Evolutionary conservation across 2,797 vertebrate species (phyloP).

Genomic region (Coluber constrictor): DNA sequence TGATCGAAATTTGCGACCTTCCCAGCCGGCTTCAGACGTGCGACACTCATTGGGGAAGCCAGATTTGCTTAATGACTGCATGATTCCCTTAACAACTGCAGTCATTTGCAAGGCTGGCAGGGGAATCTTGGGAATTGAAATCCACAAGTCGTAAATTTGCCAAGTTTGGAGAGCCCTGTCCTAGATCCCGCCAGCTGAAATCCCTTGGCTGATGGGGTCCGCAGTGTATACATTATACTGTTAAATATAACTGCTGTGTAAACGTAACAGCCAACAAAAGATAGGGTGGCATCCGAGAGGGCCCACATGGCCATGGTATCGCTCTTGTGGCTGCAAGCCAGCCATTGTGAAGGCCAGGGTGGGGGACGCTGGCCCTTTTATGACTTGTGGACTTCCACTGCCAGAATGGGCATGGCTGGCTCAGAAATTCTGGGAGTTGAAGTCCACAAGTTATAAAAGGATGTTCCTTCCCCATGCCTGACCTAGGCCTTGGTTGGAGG

Average conservation of each 20-base stretch:
- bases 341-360: neutral
- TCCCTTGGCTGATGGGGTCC: neutral
- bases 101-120: neutral
- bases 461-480: neutral
- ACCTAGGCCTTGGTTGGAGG: neutral
- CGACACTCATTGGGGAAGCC: neutral
- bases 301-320: fast-evolving
- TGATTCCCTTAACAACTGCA: neutral
- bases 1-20: neutral
- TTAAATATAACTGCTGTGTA: no score
- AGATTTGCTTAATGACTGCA: neutral
- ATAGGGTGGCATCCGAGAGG: fast-evolving
- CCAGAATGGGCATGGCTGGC: neutral
- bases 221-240: no score
- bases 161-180: neutral
- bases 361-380: neutral
- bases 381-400: neutral
- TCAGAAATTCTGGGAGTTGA: no score
- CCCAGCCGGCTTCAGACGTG: neutral
- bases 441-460: neutral
- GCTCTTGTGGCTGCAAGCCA: neutral
- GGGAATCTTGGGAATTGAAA: neutral
- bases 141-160: neutral
- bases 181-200: neutral
- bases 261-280: no score